phyloP scores from a whole-genome alignment of 2,888 invertebrate genomes.

The Orthonevra nobilis region DNA sequence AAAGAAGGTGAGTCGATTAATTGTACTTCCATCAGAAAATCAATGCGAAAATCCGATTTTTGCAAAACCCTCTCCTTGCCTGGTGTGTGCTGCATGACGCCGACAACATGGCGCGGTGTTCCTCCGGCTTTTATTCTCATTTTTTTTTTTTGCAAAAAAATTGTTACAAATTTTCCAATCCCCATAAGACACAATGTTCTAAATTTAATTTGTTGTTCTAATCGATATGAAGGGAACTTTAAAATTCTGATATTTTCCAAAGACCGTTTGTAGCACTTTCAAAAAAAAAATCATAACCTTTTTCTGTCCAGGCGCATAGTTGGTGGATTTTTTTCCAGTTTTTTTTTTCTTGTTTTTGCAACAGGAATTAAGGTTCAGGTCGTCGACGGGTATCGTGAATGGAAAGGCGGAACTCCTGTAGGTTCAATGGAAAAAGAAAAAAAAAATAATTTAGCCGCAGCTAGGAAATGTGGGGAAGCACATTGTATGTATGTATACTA shows the following conservation, averaged over 20 bases:
- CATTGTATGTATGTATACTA: slow-evolving; percentile 52
- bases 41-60: slow-evolving; percentile 14
- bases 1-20: slow-evolving; percentile 74
- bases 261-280: background rate
- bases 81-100: slow-evolving; percentile 73
- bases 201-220: background rate
- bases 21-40: slow-evolving; percentile 28
- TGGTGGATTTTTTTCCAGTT: no score
- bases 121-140: slow-evolving; percentile 65
- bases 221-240: no score
- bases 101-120: slow-evolving; percentile 75
- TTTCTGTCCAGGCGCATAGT: no score
- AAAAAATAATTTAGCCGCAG: background rate
- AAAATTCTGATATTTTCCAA: background rate
- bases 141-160: slow-evolving; percentile 39
- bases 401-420: no score
- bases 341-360: slow-evolving; percentile 23
- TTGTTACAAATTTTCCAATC: no score
- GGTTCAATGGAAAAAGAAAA: background rate
- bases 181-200: no score
- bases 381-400: background rate
- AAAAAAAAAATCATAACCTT: slow-evolving; percentile 32
- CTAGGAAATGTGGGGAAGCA: background rate
- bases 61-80: slow-evolving; percentile 44
- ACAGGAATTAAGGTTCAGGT: no score